Evolutionary conservation across 1,140 invertebrate species (phyloP).

Genomic region (Lordiphosa clarofinis): DNA sequence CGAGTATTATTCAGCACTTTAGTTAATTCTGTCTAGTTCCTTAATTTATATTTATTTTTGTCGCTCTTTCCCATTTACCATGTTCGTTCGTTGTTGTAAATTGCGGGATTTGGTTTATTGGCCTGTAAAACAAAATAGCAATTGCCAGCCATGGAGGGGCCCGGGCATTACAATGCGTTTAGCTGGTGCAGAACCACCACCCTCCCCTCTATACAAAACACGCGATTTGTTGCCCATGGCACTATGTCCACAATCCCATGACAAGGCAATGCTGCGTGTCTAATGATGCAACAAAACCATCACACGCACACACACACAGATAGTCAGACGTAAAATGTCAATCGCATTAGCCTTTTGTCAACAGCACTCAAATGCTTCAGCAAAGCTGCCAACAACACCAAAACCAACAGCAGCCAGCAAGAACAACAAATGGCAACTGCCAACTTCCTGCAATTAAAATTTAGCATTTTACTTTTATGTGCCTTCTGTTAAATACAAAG

Average conservation of each 20-base stretch:
- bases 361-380: constrained; percentile 21
- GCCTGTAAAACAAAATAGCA: constrained; percentile 15
- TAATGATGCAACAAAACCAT: constrained; percentile 30
- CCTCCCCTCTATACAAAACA: too few relatives aligned
- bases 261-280: constrained; percentile 27
- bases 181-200: constrained; percentile 4
- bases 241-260: constrained; percentile 13
- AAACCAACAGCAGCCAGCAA: constrained; percentile 14
- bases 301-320: constrained; percentile 1
- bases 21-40: too few relatives aligned
- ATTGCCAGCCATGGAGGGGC: too few relatives aligned
- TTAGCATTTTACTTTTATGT: constrained; percentile 34
- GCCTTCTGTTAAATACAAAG: constrained; percentile 24
- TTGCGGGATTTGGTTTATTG: constrained; percentile 17
- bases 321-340: constrained; percentile 29
- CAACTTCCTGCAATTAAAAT: constrained; percentile 50
- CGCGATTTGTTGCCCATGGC: constrained; percentile 5
- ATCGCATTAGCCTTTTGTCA: constrained; percentile 45
- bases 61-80: not conserved
- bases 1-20: too few relatives aligned
- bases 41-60: constrained; percentile 1
- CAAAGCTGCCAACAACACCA: constrained; percentile 3
- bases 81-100: constrained; percentile 8
- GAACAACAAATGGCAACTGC: constrained; percentile 14
- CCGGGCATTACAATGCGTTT: constrained; percentile 15